A percentile compares a stretch with the other conserved stretches of the same genome.
phyloP scores from a whole-genome alignment of 2,797 vertebrate genomes.

The Holocentrus rufus region DNA sequence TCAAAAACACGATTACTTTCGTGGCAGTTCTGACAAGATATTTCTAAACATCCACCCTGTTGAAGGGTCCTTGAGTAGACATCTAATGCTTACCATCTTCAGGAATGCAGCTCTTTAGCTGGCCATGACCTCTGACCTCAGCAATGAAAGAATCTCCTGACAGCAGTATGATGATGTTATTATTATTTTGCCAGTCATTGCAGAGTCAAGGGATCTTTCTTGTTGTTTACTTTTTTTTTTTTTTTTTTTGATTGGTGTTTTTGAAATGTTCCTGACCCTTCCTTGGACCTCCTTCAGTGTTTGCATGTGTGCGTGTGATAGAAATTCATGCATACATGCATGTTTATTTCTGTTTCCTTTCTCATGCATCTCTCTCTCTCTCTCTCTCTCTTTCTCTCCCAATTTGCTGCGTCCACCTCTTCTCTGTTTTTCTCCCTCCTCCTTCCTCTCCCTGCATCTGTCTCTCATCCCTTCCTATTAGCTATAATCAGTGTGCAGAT shows the following conservation, averaged over 20 bases:
- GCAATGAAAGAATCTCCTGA: conserved; percentile 5
- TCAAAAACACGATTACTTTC: not conserved
- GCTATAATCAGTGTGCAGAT: conserved; percentile 1
- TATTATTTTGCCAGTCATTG: too few relatives aligned
- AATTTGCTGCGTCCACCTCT: not conserved
- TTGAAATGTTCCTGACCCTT: conserved; percentile 14
- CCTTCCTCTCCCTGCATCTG: not conserved
- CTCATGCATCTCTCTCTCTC: not conserved
- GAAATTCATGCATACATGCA: conserved; percentile 1
- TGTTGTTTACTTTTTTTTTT: conserved; percentile 14
- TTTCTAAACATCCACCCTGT: not conserved
- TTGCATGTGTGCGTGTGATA: conserved; percentile 10
- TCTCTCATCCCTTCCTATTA: not conserved
- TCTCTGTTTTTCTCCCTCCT: not conserved
- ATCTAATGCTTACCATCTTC: not conserved
- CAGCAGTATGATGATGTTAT: conserved; percentile 31
- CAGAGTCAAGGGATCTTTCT: conserved; percentile 16
- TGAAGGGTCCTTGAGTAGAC: conserved; percentile 10
- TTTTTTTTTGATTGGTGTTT: not conserved
- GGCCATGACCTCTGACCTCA: conserved; percentile 15
- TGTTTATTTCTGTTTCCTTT: conserved; percentile 4
- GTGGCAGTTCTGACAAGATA: not conserved
- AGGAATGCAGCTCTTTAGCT: too few relatives aligned
- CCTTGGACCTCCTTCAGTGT: conserved; percentile 17
- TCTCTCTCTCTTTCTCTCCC: not conserved